phyloP scores from a whole-genome alignment of 2,888 invertebrate genomes.

The Drosophila birchii region DNA sequence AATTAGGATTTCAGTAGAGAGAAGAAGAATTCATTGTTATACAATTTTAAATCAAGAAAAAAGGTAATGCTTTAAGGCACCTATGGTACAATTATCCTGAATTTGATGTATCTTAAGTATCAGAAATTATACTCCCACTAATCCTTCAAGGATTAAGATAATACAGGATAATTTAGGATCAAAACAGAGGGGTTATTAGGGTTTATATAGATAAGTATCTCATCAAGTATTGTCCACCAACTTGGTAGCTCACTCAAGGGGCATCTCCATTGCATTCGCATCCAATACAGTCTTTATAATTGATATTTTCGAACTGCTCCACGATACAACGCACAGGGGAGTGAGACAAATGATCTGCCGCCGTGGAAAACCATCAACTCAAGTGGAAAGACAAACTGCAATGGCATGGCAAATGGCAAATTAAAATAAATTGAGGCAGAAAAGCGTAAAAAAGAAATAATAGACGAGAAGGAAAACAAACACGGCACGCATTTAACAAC shows the following conservation, averaged over 20 bases:
- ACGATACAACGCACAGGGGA: background rate
- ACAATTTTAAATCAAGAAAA: background rate
- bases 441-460: slow-evolving; percentile 40
- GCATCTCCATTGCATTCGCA: background rate
- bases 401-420: slow-evolving; percentile 35
- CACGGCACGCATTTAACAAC: slow-evolving; percentile 40
- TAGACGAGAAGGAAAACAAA: slow-evolving; percentile 24
- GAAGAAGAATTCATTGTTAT: background rate
- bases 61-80: background rate
- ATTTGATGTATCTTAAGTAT: background rate
- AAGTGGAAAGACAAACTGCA: slow-evolving; percentile 45
- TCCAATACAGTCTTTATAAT: slow-evolving; percentile 6
- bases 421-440: slow-evolving; percentile 45
- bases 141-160: background rate
- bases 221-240: no score
- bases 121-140: background rate
- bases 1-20: background rate
- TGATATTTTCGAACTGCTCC: slow-evolving; percentile 23
- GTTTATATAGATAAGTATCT: background rate
- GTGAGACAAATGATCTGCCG: slow-evolving; percentile 10
- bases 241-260: background rate
- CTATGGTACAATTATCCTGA: background rate
- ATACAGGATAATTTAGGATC: background rate
- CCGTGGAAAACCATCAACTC: slow-evolving; percentile 18
- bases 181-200: background rate